Evolutionary conservation across 2,113 vertebrate genomes (phyloP).

Genomic region (Hymenochirus boettgeri): DNA sequence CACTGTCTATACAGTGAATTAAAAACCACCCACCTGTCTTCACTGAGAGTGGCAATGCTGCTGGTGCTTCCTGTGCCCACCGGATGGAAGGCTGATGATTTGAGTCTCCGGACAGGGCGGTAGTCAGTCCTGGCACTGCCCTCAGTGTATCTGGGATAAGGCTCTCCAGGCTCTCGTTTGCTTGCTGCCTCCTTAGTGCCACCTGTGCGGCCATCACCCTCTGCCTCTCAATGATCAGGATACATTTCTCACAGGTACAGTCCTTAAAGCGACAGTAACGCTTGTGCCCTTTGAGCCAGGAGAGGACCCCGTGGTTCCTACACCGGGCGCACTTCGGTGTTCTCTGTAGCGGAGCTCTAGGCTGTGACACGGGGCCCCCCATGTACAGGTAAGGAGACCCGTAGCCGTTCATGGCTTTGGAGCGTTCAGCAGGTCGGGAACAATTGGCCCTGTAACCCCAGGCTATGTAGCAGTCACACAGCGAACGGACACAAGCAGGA

Average conservation of each 20-base stretch:
- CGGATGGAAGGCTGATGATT: conserved; percentile 49
- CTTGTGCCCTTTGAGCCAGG: conserved; percentile 95
- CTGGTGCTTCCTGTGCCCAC: conserved; percentile 55
- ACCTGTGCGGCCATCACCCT: conserved; percentile 96
- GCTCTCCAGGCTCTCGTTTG: conserved; percentile 91
- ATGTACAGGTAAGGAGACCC: conserved; percentile 92
- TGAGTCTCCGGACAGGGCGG: conserved; percentile 53
- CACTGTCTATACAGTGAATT: no score
- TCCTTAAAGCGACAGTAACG: conserved; percentile 96
- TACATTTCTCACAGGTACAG: conserved; percentile 95
- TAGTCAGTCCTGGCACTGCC: conserved; percentile 67
- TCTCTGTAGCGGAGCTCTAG: conserved; percentile 83
- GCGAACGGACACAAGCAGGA: no score
- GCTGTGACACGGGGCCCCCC: conserved; percentile 87
- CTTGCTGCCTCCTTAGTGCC: conserved; percentile 87
- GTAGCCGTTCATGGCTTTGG: conserved; percentile 83
- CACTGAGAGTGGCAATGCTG: conserved; percentile 35
- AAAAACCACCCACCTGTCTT: conserved; percentile 29
- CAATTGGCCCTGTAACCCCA: neutral
- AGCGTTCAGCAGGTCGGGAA: no score
- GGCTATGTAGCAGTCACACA: neutral
- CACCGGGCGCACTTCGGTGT: conserved; percentile 94
- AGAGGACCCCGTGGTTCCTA: conserved; percentile 92
- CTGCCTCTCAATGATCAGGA: conserved; percentile 94
- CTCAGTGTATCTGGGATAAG: conserved; percentile 86